Base-by-base conservation (phyloP, 2,888 invertebrate species). In the Dicycla oo region DNA sequence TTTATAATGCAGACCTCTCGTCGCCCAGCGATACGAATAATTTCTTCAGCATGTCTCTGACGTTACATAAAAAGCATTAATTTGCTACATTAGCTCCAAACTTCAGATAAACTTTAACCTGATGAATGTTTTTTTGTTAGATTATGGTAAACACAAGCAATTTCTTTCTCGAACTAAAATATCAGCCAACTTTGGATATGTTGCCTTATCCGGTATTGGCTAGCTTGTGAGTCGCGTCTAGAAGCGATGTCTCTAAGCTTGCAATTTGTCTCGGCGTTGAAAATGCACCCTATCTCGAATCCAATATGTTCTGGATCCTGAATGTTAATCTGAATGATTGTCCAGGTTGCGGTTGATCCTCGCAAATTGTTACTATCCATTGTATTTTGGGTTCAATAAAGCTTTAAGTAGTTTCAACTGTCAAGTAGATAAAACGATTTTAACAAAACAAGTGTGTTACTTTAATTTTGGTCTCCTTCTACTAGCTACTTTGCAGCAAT, bases 61-160 rank as follows among this genome's bases (percentile, higher is more conserved):
- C 40, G 2, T 26, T 34, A 56, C 62, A 80, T 80, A 82, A 73
- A 64, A 66, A 62, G 47, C 65, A n/a, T n/a, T n/a, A n/a, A n/a
- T n/a, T 69, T 43, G 38, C 61, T 62, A 40, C 47, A 43, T 26
- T 34, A n/a, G 13, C 53, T 73, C 34, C 34, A 51, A 40, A 34
- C n/a, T 47, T 47, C 11, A 43, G 58, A 69, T 73, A 82, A 66
- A 53, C 69, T 80, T 69, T 69, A 45, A 73, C 34, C 65, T 58
- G 7, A 60, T 40, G 23, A 38, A 56, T 49, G 63, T 43, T 38
- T 62, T 30, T 38, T 38, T 38, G 38, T 38, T 38, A 8, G 38
- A 38, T 38, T 38, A 8, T 8, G 38, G 7, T 53, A 63, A 51
- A 64, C 40, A 45, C 40, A 54, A 57, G 23, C 38, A 30, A 54